Conservation (phyloP, 2,888 invertebrate species). For the Acronicta alni region DNA sequence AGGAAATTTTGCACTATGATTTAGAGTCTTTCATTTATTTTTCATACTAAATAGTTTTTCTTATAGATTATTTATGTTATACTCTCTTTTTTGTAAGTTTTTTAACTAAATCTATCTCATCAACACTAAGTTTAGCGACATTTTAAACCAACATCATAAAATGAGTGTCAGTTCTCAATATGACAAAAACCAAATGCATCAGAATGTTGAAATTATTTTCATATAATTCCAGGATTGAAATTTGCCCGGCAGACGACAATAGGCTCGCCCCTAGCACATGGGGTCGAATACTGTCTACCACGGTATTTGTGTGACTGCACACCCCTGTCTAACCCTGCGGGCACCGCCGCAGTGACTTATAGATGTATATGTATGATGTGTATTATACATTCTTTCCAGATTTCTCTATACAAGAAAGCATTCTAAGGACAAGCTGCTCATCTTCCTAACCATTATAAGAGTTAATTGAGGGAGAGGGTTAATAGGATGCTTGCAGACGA, state of each 20-base stretch:
- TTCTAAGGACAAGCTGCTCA: constrained; percentile 23
- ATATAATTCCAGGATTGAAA: constrained; percentile 37
- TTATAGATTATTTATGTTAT: no score
- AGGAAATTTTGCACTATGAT: constrained; percentile 1
- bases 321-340: constrained; percentile 38
- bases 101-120: no score
- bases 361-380: neutral
- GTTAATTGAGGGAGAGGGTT: constrained; percentile 42
- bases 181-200: no score
- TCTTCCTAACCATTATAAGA: constrained; percentile 30
- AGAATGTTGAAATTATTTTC: constrained; percentile 26
- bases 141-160: no score
- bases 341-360: constrained; percentile 13
- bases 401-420: constrained; percentile 27
- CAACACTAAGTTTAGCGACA: no score
- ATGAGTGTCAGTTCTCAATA: no score
- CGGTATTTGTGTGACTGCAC: constrained; percentile 42
- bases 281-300: constrained; percentile 46
- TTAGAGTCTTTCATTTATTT: neutral
- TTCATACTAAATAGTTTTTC: no score
- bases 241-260: constrained; percentile 46
- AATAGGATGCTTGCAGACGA: constrained; percentile 38
- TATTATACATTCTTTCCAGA: neutral
- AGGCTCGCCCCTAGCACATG: constrained; percentile 37
- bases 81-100: no score